Evolutionary conservation across 2,888 invertebrate genomes (phyloP), one percentile per base, ranked within the genome.

Genomic region (Mystacides longicornis): DNA sequence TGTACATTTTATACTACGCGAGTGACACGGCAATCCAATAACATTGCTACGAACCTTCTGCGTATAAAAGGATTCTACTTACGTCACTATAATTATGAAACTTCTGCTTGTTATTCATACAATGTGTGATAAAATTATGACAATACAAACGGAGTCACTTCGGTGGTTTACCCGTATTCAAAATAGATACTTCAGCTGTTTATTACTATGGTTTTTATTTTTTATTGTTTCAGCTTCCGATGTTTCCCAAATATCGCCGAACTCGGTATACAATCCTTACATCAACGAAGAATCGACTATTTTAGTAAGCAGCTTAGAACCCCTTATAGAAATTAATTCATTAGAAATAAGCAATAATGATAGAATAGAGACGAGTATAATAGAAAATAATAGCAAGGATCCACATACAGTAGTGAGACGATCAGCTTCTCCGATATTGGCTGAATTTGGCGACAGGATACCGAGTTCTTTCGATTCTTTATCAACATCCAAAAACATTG

Each of bases 221-320:
- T 21, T 31, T 16, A 27, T 52, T 52, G 56, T 78, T 79, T 27
- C 76, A 81, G 80, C 76, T 60, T 71, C 77, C 60, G 79, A 81
- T 63, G 81, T 85, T 71, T 84, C 86, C 2, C 85, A 85, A 67
- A 75, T 85, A 57, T 86, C 86, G 62, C 86, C 86, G 62, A 85
- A 83, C 67, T 86, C 86, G 0, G 75, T 70, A 2, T 66, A 65
- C 23, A 63, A 68, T 19, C 49, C 53, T 9, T 48, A 58, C 45
- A 31, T 50, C 42, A 49, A 52, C 18, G 42, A 18, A n/a, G 55
- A 53, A 3, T 31, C 47, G n/a, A 33, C 23, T 20, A 16, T 21
- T 7, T 37, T 59, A 49, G 49, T 52, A 19, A 31, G 52, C 14
- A 55, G 56, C 49, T 16, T 53, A 42, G 37, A 58, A 18, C 56